Evolutionary conservation across 2,888 invertebrate genomes (phyloP), one percentile per base, ranked within the genome.

Genomic region (Acrobasis consociella): DNA sequence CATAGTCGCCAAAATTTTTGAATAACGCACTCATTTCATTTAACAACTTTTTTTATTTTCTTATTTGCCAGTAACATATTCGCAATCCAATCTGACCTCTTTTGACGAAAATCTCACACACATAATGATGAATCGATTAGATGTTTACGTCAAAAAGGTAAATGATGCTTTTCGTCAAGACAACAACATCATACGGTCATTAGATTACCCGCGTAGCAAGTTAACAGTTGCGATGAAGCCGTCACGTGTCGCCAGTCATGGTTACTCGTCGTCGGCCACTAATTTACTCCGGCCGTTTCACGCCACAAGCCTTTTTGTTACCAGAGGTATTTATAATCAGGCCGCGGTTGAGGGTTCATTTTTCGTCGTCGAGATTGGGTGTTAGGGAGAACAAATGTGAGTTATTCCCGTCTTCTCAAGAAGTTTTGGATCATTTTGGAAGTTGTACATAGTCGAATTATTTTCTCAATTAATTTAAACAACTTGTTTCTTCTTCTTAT

Each of bases 261-360:
- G 42, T 56, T 56, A 56, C 56, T 55, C 39, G 55, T 39, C 39
- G 39, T 16, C 42, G 1, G 13, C 10, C 56, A 56, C 56, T 56
- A 42, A 56, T 56, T 56, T 55, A 55, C 56, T 16, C 2, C 56
- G 15, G 22, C 56, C 56, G 17, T 56, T 56, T 55, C 22, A 52
- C 9, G 31, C 52, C 52, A 52, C 55, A 39, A 55, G 55, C 56
- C 56, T 56, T 56, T 56, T 56, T 56, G 56, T 56, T 15, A 56
- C 42, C 22, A 56, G 39, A 39, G 56, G 56, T 39, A 56, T 46
- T 56, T 56, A 16, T 42, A 42, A 56, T 56, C 10, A 42, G 42
- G 22, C 22, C 17, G 56, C 56, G n/a, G 42, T 13, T 56, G 42
- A 42, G 17, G 56, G 17, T 56, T 56, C 22, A 56, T 56, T 56